Conservation (phyloP, 1,140 invertebrate species). For the Sarcophaga peregrina region DNA sequence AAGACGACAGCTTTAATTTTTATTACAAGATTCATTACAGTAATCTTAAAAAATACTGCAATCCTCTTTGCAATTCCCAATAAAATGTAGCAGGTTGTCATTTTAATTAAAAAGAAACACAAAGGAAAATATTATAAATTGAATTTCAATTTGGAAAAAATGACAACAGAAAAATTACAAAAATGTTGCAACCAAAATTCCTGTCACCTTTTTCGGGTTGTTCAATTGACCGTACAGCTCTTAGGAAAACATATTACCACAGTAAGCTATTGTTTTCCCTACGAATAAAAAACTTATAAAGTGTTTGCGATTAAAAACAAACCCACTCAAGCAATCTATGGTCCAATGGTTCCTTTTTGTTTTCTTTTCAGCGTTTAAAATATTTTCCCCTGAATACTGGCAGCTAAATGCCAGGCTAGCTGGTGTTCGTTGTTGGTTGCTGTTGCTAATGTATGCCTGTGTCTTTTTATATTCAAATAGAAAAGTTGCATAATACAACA, state of each 20-base stretch:
- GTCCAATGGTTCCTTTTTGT: not conserved
- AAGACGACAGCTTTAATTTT: too few species aligned
- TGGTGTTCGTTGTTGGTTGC: not conserved
- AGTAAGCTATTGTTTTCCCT: not conserved
- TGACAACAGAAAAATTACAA: too few species aligned
- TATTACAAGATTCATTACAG: too few species aligned
- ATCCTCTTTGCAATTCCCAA: too few species aligned
- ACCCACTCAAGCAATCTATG: constrained; percentile 12
- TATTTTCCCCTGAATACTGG: too few species aligned
- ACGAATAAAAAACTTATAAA: not conserved
- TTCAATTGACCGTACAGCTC: not conserved
- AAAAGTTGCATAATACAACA: constrained; percentile 7
- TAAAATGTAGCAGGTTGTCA: too few species aligned
- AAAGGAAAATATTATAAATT: too few species aligned
- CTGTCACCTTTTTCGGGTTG: not conserved
- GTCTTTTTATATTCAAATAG: constrained; percentile 26
- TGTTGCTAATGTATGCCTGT: not conserved
- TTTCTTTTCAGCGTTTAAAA: not conserved
- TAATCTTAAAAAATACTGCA: too few species aligned
- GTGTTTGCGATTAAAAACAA: not conserved
- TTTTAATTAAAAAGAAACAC: too few species aligned
- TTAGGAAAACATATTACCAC: not conserved
- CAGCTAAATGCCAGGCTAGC: not conserved
- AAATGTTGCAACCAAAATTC: constrained; percentile 11
- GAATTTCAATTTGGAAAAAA: too few species aligned